These are phyloP conservation scores for Cyrtorhinus lividipennis DNA, from an alignment of 1,140 invertebrate species.

Conservation along the genomic window DNA sequence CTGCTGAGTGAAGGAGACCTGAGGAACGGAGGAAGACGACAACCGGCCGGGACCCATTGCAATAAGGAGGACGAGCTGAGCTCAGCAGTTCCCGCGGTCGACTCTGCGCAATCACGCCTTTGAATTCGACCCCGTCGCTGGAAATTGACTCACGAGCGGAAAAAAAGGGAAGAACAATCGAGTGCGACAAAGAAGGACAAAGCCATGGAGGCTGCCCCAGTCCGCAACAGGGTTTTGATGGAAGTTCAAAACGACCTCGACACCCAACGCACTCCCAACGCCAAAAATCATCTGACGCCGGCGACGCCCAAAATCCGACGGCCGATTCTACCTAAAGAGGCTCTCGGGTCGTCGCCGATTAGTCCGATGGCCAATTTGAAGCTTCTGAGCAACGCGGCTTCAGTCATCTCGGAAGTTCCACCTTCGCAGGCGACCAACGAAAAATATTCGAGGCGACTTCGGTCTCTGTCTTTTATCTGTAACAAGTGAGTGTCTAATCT, in stretches of 20 bases:
- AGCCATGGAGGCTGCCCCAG: not conserved
- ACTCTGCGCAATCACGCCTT: no score
- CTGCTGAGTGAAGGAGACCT: no score
- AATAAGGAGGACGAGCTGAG: no score
- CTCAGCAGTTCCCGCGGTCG: no score
- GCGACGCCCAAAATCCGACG: not conserved
- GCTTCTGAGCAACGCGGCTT: slow-evolving; percentile 39
- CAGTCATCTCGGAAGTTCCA: slow-evolving; percentile 16
- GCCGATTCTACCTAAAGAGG: not conserved
- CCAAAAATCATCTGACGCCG: not conserved
- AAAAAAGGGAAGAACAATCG: not conserved
- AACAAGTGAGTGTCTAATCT: slow-evolving; percentile 34
- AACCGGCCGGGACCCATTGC: no score
- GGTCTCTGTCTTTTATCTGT: slow-evolving; percentile 41
- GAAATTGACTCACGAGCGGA: no score
- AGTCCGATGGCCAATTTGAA: slow-evolving; percentile 42
- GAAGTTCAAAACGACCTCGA: not conserved
- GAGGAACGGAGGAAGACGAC: no score
- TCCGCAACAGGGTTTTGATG: not conserved
- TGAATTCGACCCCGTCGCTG: no score
- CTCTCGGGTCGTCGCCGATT: slow-evolving; percentile 31
- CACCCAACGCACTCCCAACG: no score
- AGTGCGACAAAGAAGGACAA: no score
- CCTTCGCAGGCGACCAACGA: slow-evolving; percentile 20
- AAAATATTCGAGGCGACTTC: slow-evolving; percentile 34